Evolutionary conservation across 2,888 invertebrate species (phyloP).

Genomic region (Adelphocoris suturalis): DNA sequence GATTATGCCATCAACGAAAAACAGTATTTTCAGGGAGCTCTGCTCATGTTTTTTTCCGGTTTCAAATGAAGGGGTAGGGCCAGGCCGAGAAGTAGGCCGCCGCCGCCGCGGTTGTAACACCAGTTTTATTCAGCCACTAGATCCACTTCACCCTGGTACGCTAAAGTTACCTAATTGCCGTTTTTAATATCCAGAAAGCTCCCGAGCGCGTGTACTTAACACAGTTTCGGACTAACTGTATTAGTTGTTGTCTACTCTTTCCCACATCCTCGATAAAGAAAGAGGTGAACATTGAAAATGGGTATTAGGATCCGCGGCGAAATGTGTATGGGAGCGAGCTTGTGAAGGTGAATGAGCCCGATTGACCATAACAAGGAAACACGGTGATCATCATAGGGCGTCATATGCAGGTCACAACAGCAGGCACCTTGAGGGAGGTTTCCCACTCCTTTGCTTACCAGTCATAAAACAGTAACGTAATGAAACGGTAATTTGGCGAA

Average conservation of each 20-base stretch:
- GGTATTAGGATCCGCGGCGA: not conserved
- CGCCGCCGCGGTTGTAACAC: not conserved
- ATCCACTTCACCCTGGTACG: conserved; percentile 21
- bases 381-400: too few relatives aligned
- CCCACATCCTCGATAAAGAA: conserved; percentile 1
- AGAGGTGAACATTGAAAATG: not conserved
- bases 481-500: too few relatives aligned
- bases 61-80: conserved; percentile 33
- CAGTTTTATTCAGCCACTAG: conserved; percentile 30
- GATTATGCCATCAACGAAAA: conserved; percentile 11
- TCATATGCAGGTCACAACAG: too few relatives aligned
- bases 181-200: conserved; percentile 27
- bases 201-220: conserved; percentile 43
- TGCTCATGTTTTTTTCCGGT: conserved; percentile 18
- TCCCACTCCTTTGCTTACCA: too few relatives aligned
- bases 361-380: not conserved
- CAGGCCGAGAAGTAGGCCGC: not conserved
- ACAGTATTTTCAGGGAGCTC: conserved; percentile 20
- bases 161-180: conserved; percentile 38
- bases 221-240: conserved; percentile 39
- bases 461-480: too few relatives aligned
- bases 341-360: not conserved
- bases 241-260: conserved; percentile 17
- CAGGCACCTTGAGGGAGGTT: too few relatives aligned
- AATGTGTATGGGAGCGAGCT: not conserved